Evolutionary conservation across 2,797 vertebrate species (phyloP).

Genomic region (Tolypeutes matacus): DNA sequence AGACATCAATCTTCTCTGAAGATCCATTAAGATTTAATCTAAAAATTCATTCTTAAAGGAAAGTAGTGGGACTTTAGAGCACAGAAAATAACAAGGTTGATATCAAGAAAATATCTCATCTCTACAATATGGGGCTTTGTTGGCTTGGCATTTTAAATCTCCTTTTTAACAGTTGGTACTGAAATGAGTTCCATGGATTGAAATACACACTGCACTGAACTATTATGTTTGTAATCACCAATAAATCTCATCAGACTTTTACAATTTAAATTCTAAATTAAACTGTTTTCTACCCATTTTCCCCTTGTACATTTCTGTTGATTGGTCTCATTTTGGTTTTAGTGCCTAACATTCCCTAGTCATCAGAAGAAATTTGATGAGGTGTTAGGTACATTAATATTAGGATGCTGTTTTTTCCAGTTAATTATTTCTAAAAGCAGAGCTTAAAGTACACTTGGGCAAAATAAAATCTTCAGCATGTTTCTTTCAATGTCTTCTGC

Average conservation of each 20-base stretch:
- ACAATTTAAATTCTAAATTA: background rate
- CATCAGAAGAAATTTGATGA: background rate
- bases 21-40: background rate
- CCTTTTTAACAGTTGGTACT: background rate
- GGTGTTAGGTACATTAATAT: background rate
- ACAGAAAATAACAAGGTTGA: constrained; percentile 33
- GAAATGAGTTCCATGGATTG: background rate
- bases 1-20: constrained; percentile 38
- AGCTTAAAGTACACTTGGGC: background rate
- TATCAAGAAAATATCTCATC: background rate
- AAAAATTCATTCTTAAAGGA: constrained; percentile 15
- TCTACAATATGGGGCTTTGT: background rate
- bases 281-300: background rate
- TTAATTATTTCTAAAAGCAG: background rate
- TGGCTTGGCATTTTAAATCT: constrained; percentile 12
- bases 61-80: background rate
- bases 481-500: background rate
- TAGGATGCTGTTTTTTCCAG: background rate
- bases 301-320: background rate
- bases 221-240: background rate
- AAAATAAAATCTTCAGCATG: background rate
- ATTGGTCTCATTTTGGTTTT: background rate
- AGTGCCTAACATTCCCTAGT: background rate
- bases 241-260: background rate
- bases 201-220: background rate